Conservation (phyloP, 2,888 invertebrate genomes). For the Melanostoma mellinum region DNA sequence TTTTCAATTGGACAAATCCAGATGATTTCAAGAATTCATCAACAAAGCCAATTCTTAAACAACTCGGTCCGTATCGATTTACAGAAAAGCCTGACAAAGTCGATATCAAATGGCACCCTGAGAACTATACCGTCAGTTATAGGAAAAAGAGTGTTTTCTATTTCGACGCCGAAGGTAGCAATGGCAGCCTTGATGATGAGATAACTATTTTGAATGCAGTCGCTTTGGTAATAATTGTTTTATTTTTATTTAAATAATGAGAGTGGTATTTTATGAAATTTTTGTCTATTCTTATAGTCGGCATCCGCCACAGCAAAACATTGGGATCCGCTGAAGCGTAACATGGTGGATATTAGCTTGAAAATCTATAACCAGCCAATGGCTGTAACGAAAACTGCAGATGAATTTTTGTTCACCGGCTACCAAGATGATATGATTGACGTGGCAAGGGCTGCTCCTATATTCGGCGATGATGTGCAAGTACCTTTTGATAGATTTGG, state of each 20-base stretch:
- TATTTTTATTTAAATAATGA: not conserved
- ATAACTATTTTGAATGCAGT: slow-evolving; percentile 90
- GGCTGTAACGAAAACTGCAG: slow-evolving; percentile 85
- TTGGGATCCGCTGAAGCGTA: slow-evolving; percentile 84
- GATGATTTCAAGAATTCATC: slow-evolving; percentile 84
- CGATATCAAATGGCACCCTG: slow-evolving; percentile 87
- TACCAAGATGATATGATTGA: slow-evolving; percentile 89
- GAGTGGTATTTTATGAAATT: slow-evolving; percentile 17
- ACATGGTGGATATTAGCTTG: slow-evolving; percentile 85
- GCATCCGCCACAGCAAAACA: slow-evolving; percentile 83
- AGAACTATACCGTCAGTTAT: slow-evolving; percentile 89
- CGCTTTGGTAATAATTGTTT: slow-evolving; percentile 85
- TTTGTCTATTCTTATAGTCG: slow-evolving; percentile 80
- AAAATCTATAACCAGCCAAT: slow-evolving; percentile 84
- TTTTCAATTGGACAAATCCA: slow-evolving; percentile 92
- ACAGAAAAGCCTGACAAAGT: slow-evolving; percentile 88
- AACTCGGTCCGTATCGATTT: slow-evolving; percentile 86
- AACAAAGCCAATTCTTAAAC: slow-evolving; percentile 83
- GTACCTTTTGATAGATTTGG: slow-evolving; percentile 91
- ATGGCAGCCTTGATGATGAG: slow-evolving; percentile 87
- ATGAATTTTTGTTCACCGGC: slow-evolving; percentile 90
- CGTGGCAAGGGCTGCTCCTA: slow-evolving; percentile 85
- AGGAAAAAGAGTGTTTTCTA: slow-evolving; percentile 86
- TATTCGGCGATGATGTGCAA: slow-evolving; percentile 83
- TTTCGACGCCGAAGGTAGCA: slow-evolving; percentile 86